Evolutionary conservation across 2,113 vertebrate genomes (phyloP), one percentile per base, ranked within the genome.

Genomic region (Hemibagrus wyckioides): DNA sequence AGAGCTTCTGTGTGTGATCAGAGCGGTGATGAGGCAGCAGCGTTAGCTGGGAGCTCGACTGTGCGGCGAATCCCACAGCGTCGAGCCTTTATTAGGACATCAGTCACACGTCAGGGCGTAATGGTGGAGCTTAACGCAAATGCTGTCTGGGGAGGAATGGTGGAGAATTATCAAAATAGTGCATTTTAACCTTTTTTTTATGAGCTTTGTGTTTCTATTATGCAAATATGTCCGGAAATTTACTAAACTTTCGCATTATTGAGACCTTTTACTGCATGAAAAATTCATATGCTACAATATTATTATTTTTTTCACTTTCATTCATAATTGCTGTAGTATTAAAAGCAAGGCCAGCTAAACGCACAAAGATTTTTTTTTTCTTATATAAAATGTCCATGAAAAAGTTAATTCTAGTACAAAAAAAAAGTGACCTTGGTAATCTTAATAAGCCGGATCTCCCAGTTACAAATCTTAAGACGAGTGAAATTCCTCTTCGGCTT

Each of bases 1-100:
- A 71, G 25, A 59, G 76, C 83, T 23, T 57, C 10, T 82, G 54
- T 84, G 79, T 90, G 89, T 89, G 88, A 91, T 91, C 86, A 48
- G 21, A 65, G 77, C 80, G n/a, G 88, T 91, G 88, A 93, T 92
- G 92, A 92, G 92, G 91, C 39, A 88, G 89, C 89, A 88, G 90
- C 90, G 54, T 85, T 61, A 82, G 85, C 50, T 30, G 69, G 57
- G 39, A 28, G 67, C 61, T 61, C 6, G 19, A n/a, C n/a, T 36
- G 77, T 57, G 85, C 76, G 85, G 48, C 7, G 54, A 82, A 65
- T 85, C 77, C 71, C 52, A 23, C 52, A 80, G 88, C 9, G 41
- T 73, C 61, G 17, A 41, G 69, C 52, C 59, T 86, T 85, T 86
- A 90, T 88, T 88, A 86, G 61, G 80, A 83, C 71, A 86, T 90